Base-by-base conservation (phyloP, 2,797 vertebrate species). In the Paramormyrops hopkinsi region DNA sequence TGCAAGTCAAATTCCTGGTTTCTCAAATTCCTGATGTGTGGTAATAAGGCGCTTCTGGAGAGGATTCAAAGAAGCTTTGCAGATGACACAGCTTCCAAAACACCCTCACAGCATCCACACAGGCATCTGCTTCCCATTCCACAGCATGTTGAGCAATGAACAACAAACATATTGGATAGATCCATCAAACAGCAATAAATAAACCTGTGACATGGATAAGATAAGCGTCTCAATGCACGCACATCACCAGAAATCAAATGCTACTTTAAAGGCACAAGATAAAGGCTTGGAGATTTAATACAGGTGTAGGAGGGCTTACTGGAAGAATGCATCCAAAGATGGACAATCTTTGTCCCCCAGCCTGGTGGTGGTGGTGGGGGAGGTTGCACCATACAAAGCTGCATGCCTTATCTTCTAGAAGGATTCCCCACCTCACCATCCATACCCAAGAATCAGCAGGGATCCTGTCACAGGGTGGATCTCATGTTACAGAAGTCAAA, bases 131-230 rank as follows among this genome's bases (percentile, higher is more conserved):
- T 90, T 90, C 62, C 59, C 83, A 51, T 90, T 91, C 88, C 73
- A 85, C 51, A 12, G 44, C 87, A 44, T 6, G 0, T 41, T 11
- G 69, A 37, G 59, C 9, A 51, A 14, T 22, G 59, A 59, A 33
- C 22, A 51, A 22, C 48, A 89, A 79, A 65, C 9, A 54, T 87
- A 89, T 89, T 89, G 89, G 83, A 89, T 14, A 14, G 17, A 65
- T 82, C 84, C 84, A 88, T 92, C 90, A 86, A 89, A 90, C 51
- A 11, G 65, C 82, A 89, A 88, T 89, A 91, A 89, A 91, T 89
- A 89, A 89, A 89, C 17, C 89, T 88, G 91, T 89, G 88, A 82
- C 82, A 90, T 44, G 44, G 56, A 79, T 41, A 29, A 83, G 89
- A 89, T 90, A 90, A 41, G 53, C 62, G 22, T 76, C 37, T 33